Evolutionary conservation across 2,113 vertebrate genomes (phyloP).

Genomic region (Chaetura pelagica): DNA sequence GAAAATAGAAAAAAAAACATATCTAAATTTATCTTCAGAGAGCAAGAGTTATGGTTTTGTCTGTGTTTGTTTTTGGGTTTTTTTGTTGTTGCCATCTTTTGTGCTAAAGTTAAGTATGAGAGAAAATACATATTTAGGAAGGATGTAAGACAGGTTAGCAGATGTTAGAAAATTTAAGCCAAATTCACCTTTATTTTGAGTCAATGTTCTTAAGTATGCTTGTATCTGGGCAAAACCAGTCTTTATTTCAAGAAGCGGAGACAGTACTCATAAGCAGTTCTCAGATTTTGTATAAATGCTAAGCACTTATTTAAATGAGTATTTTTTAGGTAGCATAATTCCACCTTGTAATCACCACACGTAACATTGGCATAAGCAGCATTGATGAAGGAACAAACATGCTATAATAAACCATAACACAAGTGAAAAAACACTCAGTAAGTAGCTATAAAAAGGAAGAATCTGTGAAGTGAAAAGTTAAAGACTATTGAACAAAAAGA

Average conservation of each 20-base stretch:
- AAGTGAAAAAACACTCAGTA: background rate
- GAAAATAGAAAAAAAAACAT: background rate
- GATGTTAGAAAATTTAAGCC: background rate
- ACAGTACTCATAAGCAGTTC: background rate
- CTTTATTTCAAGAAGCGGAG: accelerated
- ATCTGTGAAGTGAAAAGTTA: background rate
- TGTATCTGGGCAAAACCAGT: background rate
- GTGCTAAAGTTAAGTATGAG: background rate
- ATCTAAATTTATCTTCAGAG: background rate
- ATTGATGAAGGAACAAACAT: background rate
- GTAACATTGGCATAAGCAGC: background rate
- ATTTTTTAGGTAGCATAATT: background rate
- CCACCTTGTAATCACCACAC: background rate
- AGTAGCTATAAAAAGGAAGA: background rate
- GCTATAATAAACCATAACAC: background rate
- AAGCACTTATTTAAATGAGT: background rate
- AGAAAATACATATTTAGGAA: background rate
- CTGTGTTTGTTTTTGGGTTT: background rate
- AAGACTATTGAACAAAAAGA: background rate
- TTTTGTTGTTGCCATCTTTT: background rate
- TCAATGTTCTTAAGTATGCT: background rate
- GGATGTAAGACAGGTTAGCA: background rate
- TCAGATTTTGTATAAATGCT: background rate
- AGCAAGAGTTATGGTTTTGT: background rate
- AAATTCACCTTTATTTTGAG: background rate